Base-by-base conservation (phyloP, 2,113 vertebrate species). In the Xiphias gladius region DNA sequence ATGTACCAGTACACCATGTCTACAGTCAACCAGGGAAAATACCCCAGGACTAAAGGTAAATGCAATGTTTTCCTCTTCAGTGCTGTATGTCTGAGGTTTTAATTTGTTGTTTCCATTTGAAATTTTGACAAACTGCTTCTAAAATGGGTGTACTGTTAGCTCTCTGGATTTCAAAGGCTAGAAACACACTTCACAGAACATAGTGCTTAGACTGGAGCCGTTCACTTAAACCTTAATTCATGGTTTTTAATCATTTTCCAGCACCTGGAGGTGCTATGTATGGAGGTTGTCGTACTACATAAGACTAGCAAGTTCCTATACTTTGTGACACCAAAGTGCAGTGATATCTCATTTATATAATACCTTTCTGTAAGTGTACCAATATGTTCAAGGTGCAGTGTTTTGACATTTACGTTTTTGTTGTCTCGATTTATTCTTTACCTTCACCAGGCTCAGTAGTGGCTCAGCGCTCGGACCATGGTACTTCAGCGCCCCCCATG, bases 1-100 rank as follows among this genome's bases (percentile, higher is more conserved):
- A 96, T 98, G 96, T 98, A 97, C 91, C 95, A 95, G 11, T 98
- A 97, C 89, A 95, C 96, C 37, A 96, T 98, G 88, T 96, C 97
- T 26, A 92, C 96, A 54, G 95, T 97, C 52, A 95, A 94, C 92
- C 97, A 97, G 92, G 96, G 96, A 67, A 98, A 98, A 93, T 98
- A 96, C 88, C 87, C 95, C 82, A 91, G 96, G 86, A 90, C 95
- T 81, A 97, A 97, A 96, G 96, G 97, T 97, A 82, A 83, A 52
- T 83, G 10, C 52, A 63, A 1, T 0, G 0, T 39, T 37, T n/a
- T 58, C 37, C 9, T 37, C 32, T 28, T 2, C 30, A 26, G 2
- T 61, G 17, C 30, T 52, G 16, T 19, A 26, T 50, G 12, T 13
- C 50, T 58, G n/a, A 43, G 35, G 3, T 16, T 46, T 65, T 52